Base-by-base conservation (phyloP, 2,888 invertebrate species). In the Aelia acuminata region DNA sequence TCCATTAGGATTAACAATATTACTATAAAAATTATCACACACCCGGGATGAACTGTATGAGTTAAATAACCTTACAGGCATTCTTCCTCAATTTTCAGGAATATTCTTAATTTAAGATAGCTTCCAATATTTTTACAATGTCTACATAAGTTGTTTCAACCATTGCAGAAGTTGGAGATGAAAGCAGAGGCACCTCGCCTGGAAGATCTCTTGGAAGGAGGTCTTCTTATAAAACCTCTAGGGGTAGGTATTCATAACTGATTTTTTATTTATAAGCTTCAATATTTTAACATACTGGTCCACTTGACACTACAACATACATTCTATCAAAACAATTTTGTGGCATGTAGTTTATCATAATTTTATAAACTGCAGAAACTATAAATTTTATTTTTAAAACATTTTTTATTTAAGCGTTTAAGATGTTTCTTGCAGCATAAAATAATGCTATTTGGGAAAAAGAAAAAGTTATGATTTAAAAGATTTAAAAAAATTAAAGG, bases 181-280 rank as follows among this genome's bases (percentile, higher is more conserved):
- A 96, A 91, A 96, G 96, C 91, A 94, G 96, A 92, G 95, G 95
- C 89, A 94, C 95, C 92, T 96, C 96, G 0, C 96, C 96, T 91
- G 94, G 94, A 90, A 94, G 94, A 92, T 93, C 92, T 91, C 94
- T 97, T 90, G 97, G 96, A 89, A 94, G 97, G 53, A 95, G 97
- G 91, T 96, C 97, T 93, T 97, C 97, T 80, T 97, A 97, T 94
- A 97, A 97, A 93, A 96, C 96, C 88, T 96, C 96, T 91, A 93
- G 97, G 95, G 97, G 97, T 97, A 93, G 94, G 95, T 93, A 85
- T 35, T 84, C 50, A 22, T 49, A 63, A 39, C 26, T 84, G 8
- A 26, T 20, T 26, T n/a, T 48, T 35, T 91, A 92, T 22, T 57
- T 53, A n/a, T 22, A 31, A n/a, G 31, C 1, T 63, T 48, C 84